Base-by-base conservation (phyloP, 2,113 vertebrate species). In the Sprattus sprattus region DNA sequence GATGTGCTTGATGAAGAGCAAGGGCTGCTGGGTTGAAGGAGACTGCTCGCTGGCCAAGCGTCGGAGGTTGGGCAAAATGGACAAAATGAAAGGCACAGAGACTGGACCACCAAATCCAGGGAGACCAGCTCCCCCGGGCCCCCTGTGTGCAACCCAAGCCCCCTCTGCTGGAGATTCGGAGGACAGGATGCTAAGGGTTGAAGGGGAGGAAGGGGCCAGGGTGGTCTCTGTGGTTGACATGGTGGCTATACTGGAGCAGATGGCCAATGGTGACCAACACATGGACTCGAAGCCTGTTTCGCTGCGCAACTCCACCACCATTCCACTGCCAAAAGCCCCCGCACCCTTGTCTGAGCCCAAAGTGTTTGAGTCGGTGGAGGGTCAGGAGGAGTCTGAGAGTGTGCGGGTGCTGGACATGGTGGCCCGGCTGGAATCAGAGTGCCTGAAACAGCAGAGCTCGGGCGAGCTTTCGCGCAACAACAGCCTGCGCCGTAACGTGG, bases 401-500 rank as follows among this genome's bases (percentile, higher is more conserved):
- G 83, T 98, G 86, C 92, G 94, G 0, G 98, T 99, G 85, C 95
- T 97, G 11, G 97, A 99, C 92, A 97, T 99, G 96, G 97, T 99
- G 83, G 98, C 98, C 45, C 95, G 87, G 94, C 93, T 99, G 86
- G 98, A 99, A 90, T 98, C 96, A 0, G 96, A 98, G 91, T 97
- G 97, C 90, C 92, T 97, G 91, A 93, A 90, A 90, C 93, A 92
- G 3, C 96, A 96, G 90, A 92, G 92, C 44, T 93, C 92, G 0
- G 96, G 95, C 8, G 91, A 93, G 2, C 94, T 97, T 44, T 96
- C 96, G 0, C 93, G 95, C 10, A 98, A 91, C 92, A 97, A 95
- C 93, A 97, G 97, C 92, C 96, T 97, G 91, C 94, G 95, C 54
- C 94, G 97, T 50, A 93, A 93, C 0, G 97, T 96, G 0, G 96